Evolutionary conservation across 1,140 invertebrate genomes (phyloP), one percentile per base, ranked within the genome.

Genomic region (Papilio polytes): DNA sequence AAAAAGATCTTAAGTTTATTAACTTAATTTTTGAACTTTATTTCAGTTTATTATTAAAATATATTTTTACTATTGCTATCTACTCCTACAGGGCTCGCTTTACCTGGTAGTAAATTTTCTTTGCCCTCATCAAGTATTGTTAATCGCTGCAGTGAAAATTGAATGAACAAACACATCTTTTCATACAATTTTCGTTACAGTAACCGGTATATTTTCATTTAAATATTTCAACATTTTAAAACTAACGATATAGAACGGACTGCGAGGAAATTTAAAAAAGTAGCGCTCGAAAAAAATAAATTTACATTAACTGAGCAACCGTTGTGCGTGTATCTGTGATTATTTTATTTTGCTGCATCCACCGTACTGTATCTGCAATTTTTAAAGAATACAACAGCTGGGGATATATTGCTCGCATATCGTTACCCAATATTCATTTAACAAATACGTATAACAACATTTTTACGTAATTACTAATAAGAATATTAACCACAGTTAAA

Each of bases 281-380:
- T 70, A 70, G 22, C 59, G 53, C 53, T 2, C 31, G 59, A 63
- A 46, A 73, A 48, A 73, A 41, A 73, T 73, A 76, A 76, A 76
- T 76, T 76, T 76, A 46, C 46, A 76, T 48, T 48, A 76, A 76
- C 74, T 53, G 74, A 13, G 46, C 72, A 44, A 46, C 72, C 44
- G 72, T 74, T 70, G 44, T 74, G 36, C 74, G 44, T 74, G 15
- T 76, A 22, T 51, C 8, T 76, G 20, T 26, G 46, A 76, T 48
- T 76, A 48, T 76, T 74, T 74, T 74, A 20, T 74, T 46, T 76
- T 48, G 15, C 74, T 76, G 44, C 20, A 76, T 22, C 46, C 46
- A 22, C 46, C 12, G 74, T 22, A 18, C 13, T 20, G 41, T 76
- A 53, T 76, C 22, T 76, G 0, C n/a, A 76, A 31, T 53, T 76